A percentile compares a stretch with the other conserved stretches of the same genome.
Evolutionary conservation across 1,140 invertebrate genomes (phyloP).

Genomic region (Drosophila albomicans): DNA sequence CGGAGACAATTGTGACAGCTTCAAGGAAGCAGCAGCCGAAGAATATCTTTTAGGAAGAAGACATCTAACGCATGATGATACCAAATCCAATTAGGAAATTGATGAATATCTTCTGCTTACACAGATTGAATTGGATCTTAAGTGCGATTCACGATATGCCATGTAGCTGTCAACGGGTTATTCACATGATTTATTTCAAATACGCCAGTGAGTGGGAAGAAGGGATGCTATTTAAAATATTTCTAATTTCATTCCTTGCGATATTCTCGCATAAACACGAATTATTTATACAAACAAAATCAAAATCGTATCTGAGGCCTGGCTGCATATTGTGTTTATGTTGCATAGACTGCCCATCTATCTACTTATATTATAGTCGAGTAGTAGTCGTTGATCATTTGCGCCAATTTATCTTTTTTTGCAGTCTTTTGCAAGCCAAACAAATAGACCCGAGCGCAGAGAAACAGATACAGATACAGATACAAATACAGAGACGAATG

Average conservation of each 20-base stretch:
- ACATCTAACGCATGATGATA: conserved; percentile 8
- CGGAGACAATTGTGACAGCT: conserved; percentile 43
- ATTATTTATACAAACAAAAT: conserved; percentile 71
- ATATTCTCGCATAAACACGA: conserved; percentile 65
- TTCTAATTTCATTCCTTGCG: conserved; percentile 56
- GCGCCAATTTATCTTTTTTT: conserved; percentile 64
- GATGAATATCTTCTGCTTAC: conserved; percentile 4
- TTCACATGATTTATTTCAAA: conserved; percentile 66
- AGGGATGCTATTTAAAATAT: conserved; percentile 69
- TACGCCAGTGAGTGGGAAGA: conserved; percentile 8
- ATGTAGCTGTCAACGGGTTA: conserved; percentile 57
- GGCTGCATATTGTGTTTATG: conserved; percentile 78
- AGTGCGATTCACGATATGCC: conserved; percentile 49
- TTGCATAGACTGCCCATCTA: conserved; percentile 66
- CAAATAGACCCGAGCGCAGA: conserved; percentile 42
- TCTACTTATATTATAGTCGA: conserved; percentile 47
- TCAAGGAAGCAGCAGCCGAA: not conserved
- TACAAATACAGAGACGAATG: conserved; percentile 34
- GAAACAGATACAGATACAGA: conserved; percentile 31
- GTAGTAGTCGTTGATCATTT: conserved; percentile 50
- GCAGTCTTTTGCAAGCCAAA: conserved; percentile 72
- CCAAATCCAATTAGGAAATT: conserved; percentile 4
- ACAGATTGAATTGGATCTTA: conserved; percentile 6
- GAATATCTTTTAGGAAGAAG: not conserved
- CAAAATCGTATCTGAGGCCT: conserved; percentile 22